Evolutionary conservation across 92 coral and sea anemone species (phyloP).

Genomic region (Muricea muricata): DNA sequence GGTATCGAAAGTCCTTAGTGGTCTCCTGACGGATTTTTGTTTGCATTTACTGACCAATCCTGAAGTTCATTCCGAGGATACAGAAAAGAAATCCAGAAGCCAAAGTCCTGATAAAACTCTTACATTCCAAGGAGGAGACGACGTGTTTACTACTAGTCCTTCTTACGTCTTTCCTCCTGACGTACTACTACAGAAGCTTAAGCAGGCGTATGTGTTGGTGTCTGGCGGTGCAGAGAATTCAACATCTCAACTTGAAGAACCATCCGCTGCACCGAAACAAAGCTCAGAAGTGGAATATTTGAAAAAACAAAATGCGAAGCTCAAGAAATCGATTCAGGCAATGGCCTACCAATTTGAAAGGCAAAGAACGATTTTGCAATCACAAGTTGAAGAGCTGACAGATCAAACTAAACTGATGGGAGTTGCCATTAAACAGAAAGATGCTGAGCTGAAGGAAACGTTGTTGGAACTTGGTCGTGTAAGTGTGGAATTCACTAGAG

Average conservation of each 20-base stretch:
- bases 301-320: neutral
- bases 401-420: neutral
- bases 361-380: neutral
- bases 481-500: neutral
- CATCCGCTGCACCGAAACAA: neutral
- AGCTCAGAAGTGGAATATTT: neutral
- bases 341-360: neutral
- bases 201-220: neutral
- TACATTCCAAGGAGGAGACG: neutral
- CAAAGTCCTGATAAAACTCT: neutral
- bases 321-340: neutral
- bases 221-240: neutral
- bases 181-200: neutral
- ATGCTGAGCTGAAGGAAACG: neutral
- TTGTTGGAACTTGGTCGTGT: neutral
- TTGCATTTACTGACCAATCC: neutral
- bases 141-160: neutral
- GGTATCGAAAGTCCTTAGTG: neutral
- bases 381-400: neutral
- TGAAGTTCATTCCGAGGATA: neutral
- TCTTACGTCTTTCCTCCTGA: neutral
- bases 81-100: neutral
- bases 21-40: neutral
- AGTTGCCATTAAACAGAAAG: neutral
- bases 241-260: neutral